Base-by-base conservation (phyloP, 2,797 vertebrate species). In the Loris lydekkerianus region DNA sequence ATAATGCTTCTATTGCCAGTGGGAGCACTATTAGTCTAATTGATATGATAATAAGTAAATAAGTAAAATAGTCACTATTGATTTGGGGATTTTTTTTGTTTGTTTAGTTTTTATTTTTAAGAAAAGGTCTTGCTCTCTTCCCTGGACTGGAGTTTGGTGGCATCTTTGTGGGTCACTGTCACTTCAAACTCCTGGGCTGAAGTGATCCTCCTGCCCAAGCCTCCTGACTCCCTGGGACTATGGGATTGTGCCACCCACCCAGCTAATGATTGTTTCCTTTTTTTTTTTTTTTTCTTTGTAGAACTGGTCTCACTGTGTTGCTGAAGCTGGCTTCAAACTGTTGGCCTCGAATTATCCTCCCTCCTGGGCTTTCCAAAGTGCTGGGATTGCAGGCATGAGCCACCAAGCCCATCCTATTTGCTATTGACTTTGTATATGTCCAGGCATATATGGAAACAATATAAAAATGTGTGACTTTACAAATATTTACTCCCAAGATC, bases 401-500 rank as follows among this genome's bases (percentile, higher is more conserved):
- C 65, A 67, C 17, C 31, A 67, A 31, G 2, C 65, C 65, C 7
- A 18, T 31, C 15, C 31, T 67, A 67, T 67, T 67, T 67, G 15
- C 13, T 69, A 46, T 72, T 81, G 29, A 90, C 29, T 83, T 90
- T 75, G 3, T 56, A 34, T 72, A 70, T 65, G 37, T 84, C 27
- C 5, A 88, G 14, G 9, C 21, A 85, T 83, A 82, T 40, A 63
- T 43, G 4, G 3, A 76, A 76, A 58, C n/a, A 88, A 7, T 86
- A 85, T 82, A 73, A 87, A 34, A 92, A 86, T 53, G 63, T 46
- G 7, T n/a, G 14, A 65, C 46, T 91, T 90, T 69, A 86, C 60
- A 93, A 61, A 40, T 83, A 80, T 72, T 60, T 5, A 67, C 11
- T 63, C 13, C 49, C 86, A 40, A 37, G 20, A 60, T 40, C 37